phyloP scores from a whole-genome alignment of 2,888 invertebrate species.

The Rhorus exstirpatorius region DNA sequence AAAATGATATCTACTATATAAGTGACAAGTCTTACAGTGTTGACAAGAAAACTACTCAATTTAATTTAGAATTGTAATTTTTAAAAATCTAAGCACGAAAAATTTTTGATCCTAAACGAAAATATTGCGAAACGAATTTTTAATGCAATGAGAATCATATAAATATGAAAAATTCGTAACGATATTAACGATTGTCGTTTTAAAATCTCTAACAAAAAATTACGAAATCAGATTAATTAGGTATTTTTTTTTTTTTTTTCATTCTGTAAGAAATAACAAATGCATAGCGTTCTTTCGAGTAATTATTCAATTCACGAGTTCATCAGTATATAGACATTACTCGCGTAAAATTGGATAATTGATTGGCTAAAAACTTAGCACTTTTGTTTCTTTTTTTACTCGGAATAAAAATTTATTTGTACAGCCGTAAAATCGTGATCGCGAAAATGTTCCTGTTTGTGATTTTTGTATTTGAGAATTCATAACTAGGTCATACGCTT shows the following conservation, averaged over 20 bases:
- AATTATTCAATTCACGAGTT: no score
- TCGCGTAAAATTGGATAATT: no score
- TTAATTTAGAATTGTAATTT: neutral
- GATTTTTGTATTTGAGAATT: neutral
- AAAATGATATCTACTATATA: neutral
- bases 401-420: neutral
- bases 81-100: neutral
- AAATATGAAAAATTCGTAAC: no score
- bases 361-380: no score
- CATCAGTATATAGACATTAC: no score
- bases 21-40: neutral
- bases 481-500: slow-evolving; percentile 8
- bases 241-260: no score
- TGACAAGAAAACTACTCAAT: neutral
- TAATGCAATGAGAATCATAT: neutral
- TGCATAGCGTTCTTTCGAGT: no score
- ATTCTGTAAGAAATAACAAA: no score
- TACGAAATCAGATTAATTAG: no score
- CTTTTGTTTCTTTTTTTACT: neutral
- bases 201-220: no score
- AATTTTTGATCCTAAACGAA: no score
- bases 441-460: neutral
- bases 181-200: no score
- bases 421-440: neutral
- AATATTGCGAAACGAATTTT: neutral